Evolutionary conservation across 2,888 invertebrate species (phyloP).

Genomic region (Arctia plantaginis): DNA sequence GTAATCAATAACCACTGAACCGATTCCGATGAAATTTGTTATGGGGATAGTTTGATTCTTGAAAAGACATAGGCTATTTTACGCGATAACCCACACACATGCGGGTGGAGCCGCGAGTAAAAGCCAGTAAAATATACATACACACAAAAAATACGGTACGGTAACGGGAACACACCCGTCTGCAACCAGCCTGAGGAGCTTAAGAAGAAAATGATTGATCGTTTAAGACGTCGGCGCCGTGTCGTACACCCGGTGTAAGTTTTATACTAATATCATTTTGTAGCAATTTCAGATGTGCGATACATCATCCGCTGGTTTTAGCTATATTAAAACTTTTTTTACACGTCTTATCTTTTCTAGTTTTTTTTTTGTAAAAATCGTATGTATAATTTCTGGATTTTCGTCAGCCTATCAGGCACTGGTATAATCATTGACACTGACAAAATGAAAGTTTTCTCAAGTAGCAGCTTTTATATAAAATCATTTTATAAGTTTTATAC

Average conservation of each 20-base stretch:
- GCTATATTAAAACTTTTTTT: background rate
- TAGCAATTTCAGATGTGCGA: background rate
- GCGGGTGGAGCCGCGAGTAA: no score
- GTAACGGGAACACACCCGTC: background rate
- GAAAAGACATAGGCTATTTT: no score
- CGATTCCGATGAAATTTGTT: no score
- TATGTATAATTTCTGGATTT: background rate
- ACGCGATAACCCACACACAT: no score
- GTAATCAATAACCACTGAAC: no score
- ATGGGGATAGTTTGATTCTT: no score
- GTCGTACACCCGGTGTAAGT: background rate
- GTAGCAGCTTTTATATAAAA: background rate
- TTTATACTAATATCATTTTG: constrained; percentile 7
- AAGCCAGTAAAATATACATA: no score
- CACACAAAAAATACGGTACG: constrained; percentile 25
- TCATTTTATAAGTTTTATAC: background rate
- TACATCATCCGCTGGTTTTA: background rate
- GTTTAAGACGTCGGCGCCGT: constrained; percentile 19
- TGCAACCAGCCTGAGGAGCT: constrained; percentile 17
- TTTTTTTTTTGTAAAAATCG: background rate
- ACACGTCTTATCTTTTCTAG: background rate
- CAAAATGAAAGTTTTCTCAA: background rate
- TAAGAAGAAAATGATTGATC: constrained; percentile 46
- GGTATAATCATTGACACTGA: background rate
- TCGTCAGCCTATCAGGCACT: background rate